Base-by-base conservation (phyloP, 1,140 invertebrate species). In the Catajapyx aquilonaris region DNA sequence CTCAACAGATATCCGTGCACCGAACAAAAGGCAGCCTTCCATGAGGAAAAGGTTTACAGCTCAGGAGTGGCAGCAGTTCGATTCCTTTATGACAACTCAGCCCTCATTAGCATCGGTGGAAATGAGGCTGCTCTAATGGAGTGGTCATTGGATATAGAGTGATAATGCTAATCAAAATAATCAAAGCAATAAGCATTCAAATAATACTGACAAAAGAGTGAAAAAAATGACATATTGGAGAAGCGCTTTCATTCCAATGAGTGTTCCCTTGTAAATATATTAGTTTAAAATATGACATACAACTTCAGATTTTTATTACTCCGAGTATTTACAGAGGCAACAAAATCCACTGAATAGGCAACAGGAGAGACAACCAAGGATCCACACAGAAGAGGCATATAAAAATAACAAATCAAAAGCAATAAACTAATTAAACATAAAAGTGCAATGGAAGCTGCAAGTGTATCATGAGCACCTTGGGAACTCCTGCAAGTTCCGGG, bases 51-150 rank as follows among this genome's bases (percentile, higher is more conserved):
- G 52, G 81, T 86, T 0, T 88, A 91, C 62, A 85, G 81, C 32
- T 80, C 81, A 33, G 68, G 81, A 52, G 68, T 93, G 36, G 81
- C 80, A 5, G 71, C 70, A 35, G 76, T 78, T 1, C 66, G 80
- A 32, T 87, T 87, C 54, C 57, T 85, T 2, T 81, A 72, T 59
- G 81, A 84, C 46, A 84, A 91, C 54, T 69, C 79, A 22, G 79
- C 81, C 42, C 60, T 93, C 11, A 73, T 90, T 7, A 86, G 80
- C 1, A 76, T 84, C 4, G 86, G 87, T 16, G 86, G 85, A n/a
- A 76, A 75, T 45, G 87, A 94, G 53, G 86, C 81, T 34, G 72
- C 83, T 28, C 65, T 94, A 3, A 83, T 94, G 78, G 69, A 91
- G 45, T 94, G 86, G 87, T 77, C 83, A 54, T 59, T 87, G 38